Evolutionary conservation across 2,888 invertebrate species (phyloP).

Genomic region (Agrochola circellaris): DNA sequence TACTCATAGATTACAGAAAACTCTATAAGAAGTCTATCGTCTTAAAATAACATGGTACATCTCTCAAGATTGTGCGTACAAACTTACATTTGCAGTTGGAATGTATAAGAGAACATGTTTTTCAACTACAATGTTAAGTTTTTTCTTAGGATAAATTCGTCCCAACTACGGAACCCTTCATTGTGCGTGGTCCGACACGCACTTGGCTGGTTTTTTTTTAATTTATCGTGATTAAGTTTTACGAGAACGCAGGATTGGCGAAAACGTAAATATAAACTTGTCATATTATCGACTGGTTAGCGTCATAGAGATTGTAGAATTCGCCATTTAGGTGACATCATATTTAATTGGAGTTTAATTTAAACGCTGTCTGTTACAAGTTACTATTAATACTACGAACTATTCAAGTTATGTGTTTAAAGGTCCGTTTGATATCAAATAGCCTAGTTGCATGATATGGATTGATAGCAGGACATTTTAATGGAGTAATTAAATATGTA

Average conservation of each 20-base stretch:
- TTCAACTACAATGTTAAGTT: no score
- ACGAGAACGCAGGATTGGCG: not conserved
- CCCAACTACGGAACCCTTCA: no score
- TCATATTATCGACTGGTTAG: constrained; percentile 9
- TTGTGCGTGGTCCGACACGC: no score
- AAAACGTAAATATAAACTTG: not conserved
- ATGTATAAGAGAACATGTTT: no score
- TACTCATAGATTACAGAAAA: no score
- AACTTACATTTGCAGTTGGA: no score
- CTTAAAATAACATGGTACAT: no score
- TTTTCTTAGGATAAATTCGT: no score
- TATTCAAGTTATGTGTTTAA: constrained; percentile 46
- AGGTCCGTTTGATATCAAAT: constrained; percentile 60
- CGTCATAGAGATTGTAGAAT: constrained; percentile 35
- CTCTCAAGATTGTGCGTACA: no score
- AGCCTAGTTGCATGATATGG: constrained; percentile 62
- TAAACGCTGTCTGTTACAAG: constrained; percentile 21
- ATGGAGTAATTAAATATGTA: constrained; percentile 63
- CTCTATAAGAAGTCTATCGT: no score
- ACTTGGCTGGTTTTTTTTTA: no score
- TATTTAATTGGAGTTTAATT: constrained; percentile 43
- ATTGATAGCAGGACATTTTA: constrained; percentile 57
- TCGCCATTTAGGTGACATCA: constrained; percentile 47
- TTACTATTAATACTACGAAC: constrained; percentile 30
- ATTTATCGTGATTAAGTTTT: not conserved